Evolutionary conservation across 1,140 invertebrate species (phyloP).

Genomic region (Sitobion miscanthi): DNA sequence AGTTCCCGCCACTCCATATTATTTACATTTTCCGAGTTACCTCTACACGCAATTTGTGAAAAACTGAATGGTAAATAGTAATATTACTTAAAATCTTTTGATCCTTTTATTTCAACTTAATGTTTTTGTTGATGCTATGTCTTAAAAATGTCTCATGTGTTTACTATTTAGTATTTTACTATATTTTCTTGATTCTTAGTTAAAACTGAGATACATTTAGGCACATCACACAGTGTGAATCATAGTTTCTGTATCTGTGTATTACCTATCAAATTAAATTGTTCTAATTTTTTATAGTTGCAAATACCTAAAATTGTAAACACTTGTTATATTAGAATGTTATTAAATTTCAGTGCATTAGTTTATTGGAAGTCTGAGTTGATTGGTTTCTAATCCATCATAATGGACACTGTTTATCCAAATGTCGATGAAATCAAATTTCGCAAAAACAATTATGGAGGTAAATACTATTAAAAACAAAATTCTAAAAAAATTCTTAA

Average conservation of each 20-base stretch:
- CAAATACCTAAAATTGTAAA: neutral
- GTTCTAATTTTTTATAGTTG: too few relatives aligned
- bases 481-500: neutral
- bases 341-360: neutral
- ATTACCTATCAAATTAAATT: too few relatives aligned
- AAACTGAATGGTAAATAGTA: neutral
- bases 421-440: slow-evolving; percentile 29
- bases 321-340: neutral
- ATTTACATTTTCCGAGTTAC: neutral
- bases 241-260: neutral
- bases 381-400: neutral
- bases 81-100: neutral
- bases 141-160: too few relatives aligned
- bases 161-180: neutral
- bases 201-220: neutral
- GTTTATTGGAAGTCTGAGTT: neutral
- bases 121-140: too few relatives aligned
- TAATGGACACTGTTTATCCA: slow-evolving; percentile 30
- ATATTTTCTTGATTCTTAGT: neutral
- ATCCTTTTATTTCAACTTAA: too few relatives aligned
- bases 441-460: neutral
- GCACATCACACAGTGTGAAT: neutral
- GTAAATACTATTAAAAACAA: neutral
- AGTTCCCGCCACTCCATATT: neutral
- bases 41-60: neutral